phyloP scores from a whole-genome alignment of 2,797 vertebrate species.

The Forpus xanthops region DNA sequence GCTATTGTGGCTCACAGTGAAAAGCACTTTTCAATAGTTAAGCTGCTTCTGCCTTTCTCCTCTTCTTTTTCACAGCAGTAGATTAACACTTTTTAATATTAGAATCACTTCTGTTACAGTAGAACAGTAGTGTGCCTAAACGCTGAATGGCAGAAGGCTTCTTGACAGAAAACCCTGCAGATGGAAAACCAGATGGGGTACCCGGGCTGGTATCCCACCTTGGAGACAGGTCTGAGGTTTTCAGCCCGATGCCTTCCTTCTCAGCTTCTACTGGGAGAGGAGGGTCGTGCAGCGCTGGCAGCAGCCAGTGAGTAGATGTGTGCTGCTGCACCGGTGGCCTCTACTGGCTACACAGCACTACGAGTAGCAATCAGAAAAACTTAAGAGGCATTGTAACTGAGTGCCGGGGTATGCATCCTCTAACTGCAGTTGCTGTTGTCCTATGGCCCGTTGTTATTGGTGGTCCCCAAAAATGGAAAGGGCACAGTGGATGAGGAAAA shows the following conservation, averaged over 20 bases:
- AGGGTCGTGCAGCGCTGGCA: not conserved
- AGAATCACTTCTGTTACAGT: not conserved
- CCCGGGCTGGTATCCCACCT: not conserved
- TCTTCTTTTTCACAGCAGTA: not conserved
- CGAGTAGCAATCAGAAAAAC: not conserved
- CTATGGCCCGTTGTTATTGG: not conserved
- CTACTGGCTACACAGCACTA: not conserved
- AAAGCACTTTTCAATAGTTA: constrained; percentile 1
- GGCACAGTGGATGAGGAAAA: not conserved
- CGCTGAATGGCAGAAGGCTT: not conserved
- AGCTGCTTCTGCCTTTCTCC: not conserved
- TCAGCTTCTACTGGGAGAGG: not conserved
- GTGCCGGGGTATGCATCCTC: not conserved
- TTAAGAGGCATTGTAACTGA: not conserved
- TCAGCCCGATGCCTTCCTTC: not conserved
- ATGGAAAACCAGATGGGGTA: not conserved
- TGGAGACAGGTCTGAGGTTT: not conserved
- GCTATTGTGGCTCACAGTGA: not conserved
- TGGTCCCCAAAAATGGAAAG: not conserved
- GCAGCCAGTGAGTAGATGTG: not conserved
- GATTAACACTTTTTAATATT: not conserved
- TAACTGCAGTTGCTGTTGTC: not conserved
- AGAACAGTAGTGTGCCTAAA: not conserved
- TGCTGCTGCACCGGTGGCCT: not conserved
- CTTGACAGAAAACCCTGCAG: not conserved